Evolutionary conservation across 2,888 invertebrate genomes (phyloP).

Genomic region (Syritta pipiens): DNA sequence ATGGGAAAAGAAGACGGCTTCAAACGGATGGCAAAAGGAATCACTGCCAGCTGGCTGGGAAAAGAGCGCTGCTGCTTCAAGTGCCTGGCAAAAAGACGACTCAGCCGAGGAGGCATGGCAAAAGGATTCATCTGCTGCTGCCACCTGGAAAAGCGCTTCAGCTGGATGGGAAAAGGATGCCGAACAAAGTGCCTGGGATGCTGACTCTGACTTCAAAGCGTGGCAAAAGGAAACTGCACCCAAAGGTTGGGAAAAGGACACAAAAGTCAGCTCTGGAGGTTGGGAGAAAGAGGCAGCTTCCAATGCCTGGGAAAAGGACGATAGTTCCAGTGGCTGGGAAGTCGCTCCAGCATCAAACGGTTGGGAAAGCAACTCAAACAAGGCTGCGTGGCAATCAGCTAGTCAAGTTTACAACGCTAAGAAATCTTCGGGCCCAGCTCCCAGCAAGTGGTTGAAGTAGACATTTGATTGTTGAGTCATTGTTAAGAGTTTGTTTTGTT

Average conservation of each 20-base stretch:
- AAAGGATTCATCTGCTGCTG: conserved; percentile 6
- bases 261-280: too few species aligned
- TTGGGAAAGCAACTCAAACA: conserved; percentile 15
- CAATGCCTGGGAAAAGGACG: conserved; percentile 29
- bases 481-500: background rate
- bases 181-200: conserved; percentile 24
- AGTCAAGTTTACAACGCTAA: conserved; percentile 23
- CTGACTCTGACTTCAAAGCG: conserved; percentile 35
- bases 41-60: background rate
- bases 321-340: too few species aligned
- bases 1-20: conserved; percentile 1
- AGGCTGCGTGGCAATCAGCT: conserved; percentile 13
- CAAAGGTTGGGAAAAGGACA: conserved; percentile 26
- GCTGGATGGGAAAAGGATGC: conserved; percentile 30
- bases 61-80: background rate
- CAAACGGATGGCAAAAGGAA: conserved; percentile 15
- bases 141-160: conserved; percentile 20
- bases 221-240: conserved; percentile 36
- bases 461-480: background rate
- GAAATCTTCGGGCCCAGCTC: conserved; percentile 25
- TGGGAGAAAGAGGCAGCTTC: background rate
- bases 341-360: background rate
- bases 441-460: conserved; percentile 27
- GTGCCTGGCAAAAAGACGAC: conserved; percentile 29
- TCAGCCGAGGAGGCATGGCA: conserved; percentile 26